Percentiles rank a stretch among this genome's conserved stretches.
These are phyloP conservation scores for Notodonta ziczac DNA, from an alignment of 2,888 invertebrate genomes.

Conservation along the genomic window DNA sequence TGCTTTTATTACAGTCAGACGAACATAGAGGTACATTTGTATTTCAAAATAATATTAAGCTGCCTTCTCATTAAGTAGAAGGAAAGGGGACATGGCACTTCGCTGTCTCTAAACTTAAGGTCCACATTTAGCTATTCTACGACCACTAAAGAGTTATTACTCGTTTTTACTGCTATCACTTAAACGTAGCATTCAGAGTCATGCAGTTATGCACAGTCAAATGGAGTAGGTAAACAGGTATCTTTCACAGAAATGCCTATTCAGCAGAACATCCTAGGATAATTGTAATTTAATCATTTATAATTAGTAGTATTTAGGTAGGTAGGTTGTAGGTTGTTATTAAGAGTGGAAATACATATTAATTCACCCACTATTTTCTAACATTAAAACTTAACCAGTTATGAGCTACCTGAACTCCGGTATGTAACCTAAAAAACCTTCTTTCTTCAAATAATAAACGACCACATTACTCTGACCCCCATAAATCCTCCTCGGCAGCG, in stretches of 20 bases:
- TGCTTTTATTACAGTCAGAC: too few species aligned
- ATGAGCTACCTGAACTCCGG: not conserved
- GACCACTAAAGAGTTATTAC: slow-evolving; percentile 2
- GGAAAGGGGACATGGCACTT: not conserved
- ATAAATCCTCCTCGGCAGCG: slow-evolving; percentile 39
- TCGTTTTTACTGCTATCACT: not conserved
- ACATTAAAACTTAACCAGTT: too few species aligned
- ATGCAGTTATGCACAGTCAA: not conserved
- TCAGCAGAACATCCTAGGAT: too few species aligned
- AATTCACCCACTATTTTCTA: too few species aligned
- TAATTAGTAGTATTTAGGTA: too few species aligned
- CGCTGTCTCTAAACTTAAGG: not conserved
- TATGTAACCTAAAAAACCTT: slow-evolving; percentile 9
- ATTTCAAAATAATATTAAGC: too few species aligned
- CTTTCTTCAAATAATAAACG: slow-evolving; percentile 27
- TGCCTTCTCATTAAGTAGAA: too few species aligned
- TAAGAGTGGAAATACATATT: too few species aligned
- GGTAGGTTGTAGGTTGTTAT: too few species aligned
- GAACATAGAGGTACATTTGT: too few species aligned
- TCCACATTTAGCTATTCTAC: slow-evolving; percentile 4
- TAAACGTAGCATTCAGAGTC: not conserved
- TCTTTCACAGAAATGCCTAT: not conserved
- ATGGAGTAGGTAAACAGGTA: not conserved
- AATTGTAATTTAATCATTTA: too few species aligned
- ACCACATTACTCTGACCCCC: slow-evolving; percentile 36